Evolutionary conservation across 2,113 vertebrate genomes (phyloP).

Genomic region (Toxotes jaculatrix): DNA sequence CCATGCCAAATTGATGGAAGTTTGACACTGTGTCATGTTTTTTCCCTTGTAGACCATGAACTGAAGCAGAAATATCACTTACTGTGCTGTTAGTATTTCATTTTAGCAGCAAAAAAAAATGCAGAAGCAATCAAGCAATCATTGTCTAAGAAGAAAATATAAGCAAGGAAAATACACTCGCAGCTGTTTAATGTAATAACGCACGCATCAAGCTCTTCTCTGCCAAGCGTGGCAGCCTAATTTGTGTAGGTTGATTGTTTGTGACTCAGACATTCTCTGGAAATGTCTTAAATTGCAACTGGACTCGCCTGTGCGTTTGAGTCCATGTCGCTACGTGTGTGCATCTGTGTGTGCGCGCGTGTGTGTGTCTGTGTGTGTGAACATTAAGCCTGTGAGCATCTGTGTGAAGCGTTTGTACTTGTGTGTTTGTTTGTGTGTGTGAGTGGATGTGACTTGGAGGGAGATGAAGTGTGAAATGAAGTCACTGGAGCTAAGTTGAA

Average conservation of each 20-base stretch:
- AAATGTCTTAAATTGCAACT: conserved; percentile 56
- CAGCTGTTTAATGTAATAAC: conserved; percentile 75
- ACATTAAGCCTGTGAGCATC: not conserved
- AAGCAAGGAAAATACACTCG: conserved; percentile 54
- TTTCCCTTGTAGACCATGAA: conserved; percentile 8
- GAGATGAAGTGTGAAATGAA: conserved; percentile 71
- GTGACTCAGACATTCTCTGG: conserved; percentile 58
- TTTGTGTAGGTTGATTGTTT: conserved; percentile 72
- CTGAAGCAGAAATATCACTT: conserved; percentile 16
- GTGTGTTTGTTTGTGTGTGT: not conserved
- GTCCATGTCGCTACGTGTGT: not conserved
- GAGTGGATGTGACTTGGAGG: conserved; percentile 38
- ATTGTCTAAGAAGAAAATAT: conserved; percentile 44
- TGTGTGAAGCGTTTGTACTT: conserved; percentile 24
- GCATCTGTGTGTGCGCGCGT: not conserved
- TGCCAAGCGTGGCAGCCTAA: conserved; percentile 57
- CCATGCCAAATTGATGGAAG: conserved; percentile 38
- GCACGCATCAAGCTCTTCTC: conserved; percentile 48
- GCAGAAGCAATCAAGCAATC: conserved; percentile 29
- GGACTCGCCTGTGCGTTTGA: conserved; percentile 4
- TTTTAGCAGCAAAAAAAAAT: conserved; percentile 28
- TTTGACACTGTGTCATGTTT: conserved; percentile 41
- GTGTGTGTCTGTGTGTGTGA: not conserved
- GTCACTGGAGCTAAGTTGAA: conserved; percentile 62
- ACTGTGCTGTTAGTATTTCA: conserved; percentile 25